Evolutionary conservation across 2,113 vertebrate genomes (phyloP), one percentile per base, ranked within the genome.

Genomic region (Ochotona princeps): DNA sequence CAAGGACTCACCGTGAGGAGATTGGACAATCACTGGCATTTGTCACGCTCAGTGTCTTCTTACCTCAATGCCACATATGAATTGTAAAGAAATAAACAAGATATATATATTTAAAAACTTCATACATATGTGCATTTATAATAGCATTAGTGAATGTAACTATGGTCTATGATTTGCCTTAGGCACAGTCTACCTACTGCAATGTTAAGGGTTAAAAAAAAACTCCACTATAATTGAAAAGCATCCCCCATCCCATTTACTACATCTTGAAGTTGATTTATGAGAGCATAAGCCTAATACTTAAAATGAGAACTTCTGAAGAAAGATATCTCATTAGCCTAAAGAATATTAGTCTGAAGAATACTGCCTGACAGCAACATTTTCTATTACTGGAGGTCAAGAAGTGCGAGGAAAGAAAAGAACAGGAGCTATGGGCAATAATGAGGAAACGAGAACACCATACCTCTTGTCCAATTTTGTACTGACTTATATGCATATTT

Each of bases 341-440:
- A 60, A 93, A 57, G 18, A 81, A 78, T 66, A 70, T 14, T 75
- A 83, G 76, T 23, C 32, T 84, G 51, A 93, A 49, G 18, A 81
- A 74, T 66, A 70, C 61, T 57, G 49, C 26, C 51, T 44, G 67
- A 60, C 47, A 80, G 12, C 51, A 72, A 73, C 47, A 30, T 25
- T 94, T 91, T 89, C 61, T 80, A 72, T 94, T 85, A 54, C 5
- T 25, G 20, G 14, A 35, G 14, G 8, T 95, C 89, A 92, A 87
- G 78, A 51, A 1, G 5, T 47, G 0, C 26, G 25, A 78, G 17
- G 7, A 74, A 83, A 83, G 60, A 88, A 57, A 28, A 49, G 23
- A 93, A 26, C 25, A 87, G 60, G 44, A 76, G 13, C 35, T 4
- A n/a, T 81, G 91, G 81, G 49, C 63, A 66, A 57, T 65, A 86